phyloP scores from a whole-genome alignment of 2,888 invertebrate genomes.

The Drosophila algonquin region DNA sequence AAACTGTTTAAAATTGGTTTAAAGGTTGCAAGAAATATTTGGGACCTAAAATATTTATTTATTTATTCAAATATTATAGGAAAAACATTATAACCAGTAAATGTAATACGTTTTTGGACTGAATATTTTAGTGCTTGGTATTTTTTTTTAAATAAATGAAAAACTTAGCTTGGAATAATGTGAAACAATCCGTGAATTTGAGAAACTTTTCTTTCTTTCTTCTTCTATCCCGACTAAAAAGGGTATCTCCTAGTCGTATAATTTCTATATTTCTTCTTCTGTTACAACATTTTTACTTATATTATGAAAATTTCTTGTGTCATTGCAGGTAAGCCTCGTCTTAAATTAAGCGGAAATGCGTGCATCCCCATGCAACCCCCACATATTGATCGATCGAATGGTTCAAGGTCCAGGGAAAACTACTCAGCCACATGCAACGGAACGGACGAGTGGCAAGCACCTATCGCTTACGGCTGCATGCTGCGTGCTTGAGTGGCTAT shows the following conservation, averaged over 20 bases:
- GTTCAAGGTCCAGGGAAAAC: slow-evolving; percentile 56
- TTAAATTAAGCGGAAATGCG: slow-evolving; percentile 31
- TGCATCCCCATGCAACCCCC: not conserved
- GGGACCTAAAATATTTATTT: not conserved
- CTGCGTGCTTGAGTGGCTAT: slow-evolving; percentile 68
- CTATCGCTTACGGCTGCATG: slow-evolving; percentile 47
- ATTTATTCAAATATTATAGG: not conserved
- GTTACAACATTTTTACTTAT: not conserved
- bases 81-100: not conserved
- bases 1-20: not conserved
- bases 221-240: not conserved
- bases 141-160: too few species aligned
- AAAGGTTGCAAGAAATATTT: not conserved
- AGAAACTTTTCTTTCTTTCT: too few species aligned
- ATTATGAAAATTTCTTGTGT: slow-evolving; percentile 1
- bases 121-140: too few species aligned
- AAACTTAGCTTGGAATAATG: too few species aligned
- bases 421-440: slow-evolving; percentile 52
- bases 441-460: slow-evolving; percentile 15
- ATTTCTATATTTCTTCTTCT: not conserved
- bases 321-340: slow-evolving; percentile 42
- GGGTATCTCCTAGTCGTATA: not conserved
- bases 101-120: too few species aligned
- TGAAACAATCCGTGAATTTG: not conserved
- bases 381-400: slow-evolving; percentile 54